These are phyloP conservation scores for Pinctada fucata DNA, from an alignment of 2,888 invertebrate species.

Conservation along the genomic window DNA sequence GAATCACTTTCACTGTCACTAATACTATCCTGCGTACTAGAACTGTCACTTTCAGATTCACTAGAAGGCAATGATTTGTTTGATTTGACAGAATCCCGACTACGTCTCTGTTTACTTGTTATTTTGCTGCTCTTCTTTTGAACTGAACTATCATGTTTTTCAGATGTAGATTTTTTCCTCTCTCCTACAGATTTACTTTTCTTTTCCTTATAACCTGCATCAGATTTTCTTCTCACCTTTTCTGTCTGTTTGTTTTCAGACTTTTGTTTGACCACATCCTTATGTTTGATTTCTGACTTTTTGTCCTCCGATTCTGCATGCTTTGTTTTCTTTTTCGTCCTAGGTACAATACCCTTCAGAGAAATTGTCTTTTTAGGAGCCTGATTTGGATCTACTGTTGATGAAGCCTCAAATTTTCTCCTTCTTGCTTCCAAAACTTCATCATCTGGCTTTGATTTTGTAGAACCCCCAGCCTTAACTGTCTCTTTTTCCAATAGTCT, in stretches of 20 bases:
- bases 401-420: conserved; percentile 51
- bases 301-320: conserved; percentile 20
- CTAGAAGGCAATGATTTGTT: not conserved
- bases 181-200: not conserved
- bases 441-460: conserved; percentile 1
- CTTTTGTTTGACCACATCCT: too few species aligned
- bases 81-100: conserved; percentile 23
- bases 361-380: conserved; percentile 54
- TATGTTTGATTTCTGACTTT: not conserved
- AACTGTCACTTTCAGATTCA: conserved; percentile 8
- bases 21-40: conserved; percentile 29
- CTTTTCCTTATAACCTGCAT: conserved; percentile 23
- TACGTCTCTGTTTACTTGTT: conserved; percentile 5
- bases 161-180: not conserved
- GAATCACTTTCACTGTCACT: conserved; percentile 64
- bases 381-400: conserved; percentile 32
- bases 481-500: not conserved
- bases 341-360: conserved; percentile 54
- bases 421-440: conserved; percentile 52
- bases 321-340: conserved; percentile 39
- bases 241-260: not conserved
- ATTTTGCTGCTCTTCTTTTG: conserved; percentile 12
- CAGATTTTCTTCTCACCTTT: conserved; percentile 1
- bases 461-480: not conserved
- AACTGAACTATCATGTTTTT: conserved; percentile 6